A percentile compares a stretch with the other conserved stretches of the same genome.
Conservation (phyloP, 2,797 vertebrate genomes). For the Alauda arvensis region DNA sequence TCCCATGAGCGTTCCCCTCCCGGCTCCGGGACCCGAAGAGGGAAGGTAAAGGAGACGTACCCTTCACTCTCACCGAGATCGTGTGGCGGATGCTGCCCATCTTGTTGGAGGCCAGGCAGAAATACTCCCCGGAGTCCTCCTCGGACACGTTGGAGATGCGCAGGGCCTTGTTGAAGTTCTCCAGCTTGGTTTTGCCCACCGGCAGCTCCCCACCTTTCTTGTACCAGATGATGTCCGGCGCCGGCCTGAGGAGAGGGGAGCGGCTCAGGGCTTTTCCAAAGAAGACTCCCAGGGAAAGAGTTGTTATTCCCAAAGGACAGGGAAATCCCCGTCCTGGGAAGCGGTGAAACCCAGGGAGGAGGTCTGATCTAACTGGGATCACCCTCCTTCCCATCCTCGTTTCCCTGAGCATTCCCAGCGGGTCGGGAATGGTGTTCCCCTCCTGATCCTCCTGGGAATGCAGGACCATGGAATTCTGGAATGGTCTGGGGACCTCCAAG, state of each 20-base stretch:
- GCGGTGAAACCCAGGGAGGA: background rate
- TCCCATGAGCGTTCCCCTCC: accelerated
- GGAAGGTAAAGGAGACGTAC: slow-evolving; percentile 78
- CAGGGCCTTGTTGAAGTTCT: slow-evolving; percentile 92
- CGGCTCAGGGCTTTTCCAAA: background rate
- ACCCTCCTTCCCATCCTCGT: background rate
- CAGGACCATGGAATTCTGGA: background rate
- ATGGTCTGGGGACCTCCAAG: background rate
- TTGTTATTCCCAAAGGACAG: background rate
- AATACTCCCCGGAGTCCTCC: slow-evolving; percentile 92
- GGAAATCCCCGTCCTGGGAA: background rate
- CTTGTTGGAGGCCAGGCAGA: slow-evolving; percentile 92
- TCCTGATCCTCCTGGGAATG: background rate
- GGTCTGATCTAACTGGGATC: background rate
- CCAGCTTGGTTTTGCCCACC: slow-evolving; percentile 80
- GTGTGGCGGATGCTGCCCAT: slow-evolving; percentile 90
- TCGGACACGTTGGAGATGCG: slow-evolving; percentile 87
- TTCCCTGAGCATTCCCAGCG: background rate
- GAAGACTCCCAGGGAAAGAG: background rate
- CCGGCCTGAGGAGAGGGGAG: slow-evolving; percentile 62
- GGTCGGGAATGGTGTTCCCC: accelerated
- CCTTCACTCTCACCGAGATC: slow-evolving; percentile 94
- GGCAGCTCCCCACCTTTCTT: slow-evolving; percentile 94
- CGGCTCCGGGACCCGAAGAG: background rate
- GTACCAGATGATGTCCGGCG: slow-evolving; percentile 91